These are phyloP conservation scores for Netelia fuscicornis DNA, from an alignment of 2,888 invertebrate species.

Conservation along the genomic window DNA sequence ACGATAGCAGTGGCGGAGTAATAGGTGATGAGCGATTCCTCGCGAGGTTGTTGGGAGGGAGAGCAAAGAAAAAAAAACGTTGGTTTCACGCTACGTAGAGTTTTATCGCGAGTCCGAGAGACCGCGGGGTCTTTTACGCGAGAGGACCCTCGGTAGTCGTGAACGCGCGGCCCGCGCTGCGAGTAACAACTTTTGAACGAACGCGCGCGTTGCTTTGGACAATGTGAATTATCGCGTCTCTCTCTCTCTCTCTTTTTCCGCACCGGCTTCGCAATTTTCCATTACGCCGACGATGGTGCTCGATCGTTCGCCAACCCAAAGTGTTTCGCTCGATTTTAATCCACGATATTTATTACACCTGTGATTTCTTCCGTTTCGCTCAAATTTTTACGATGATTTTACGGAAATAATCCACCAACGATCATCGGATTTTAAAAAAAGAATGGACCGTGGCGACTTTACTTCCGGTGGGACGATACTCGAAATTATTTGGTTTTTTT, in stretches of 20 bases:
- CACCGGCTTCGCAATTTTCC: neutral
- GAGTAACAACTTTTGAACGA: slow-evolving; percentile 21
- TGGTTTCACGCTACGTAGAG: slow-evolving; percentile 64
- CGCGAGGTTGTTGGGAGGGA: slow-evolving; percentile 47
- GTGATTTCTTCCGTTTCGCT: neutral
- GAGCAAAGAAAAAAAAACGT: slow-evolving; percentile 24
- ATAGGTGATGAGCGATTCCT: slow-evolving; percentile 34
- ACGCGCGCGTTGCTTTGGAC: neutral
- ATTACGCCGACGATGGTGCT: neutral
- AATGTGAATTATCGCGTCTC: neutral
- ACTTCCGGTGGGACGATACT: neutral
- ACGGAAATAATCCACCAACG: too few species aligned
- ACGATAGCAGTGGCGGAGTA: slow-evolving; percentile 33
- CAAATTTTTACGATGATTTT: slow-evolving; percentile 17
- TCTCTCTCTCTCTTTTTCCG: neutral
- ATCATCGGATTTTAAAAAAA: neutral
- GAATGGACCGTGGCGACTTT: neutral
- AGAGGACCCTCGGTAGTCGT: slow-evolving; percentile 50
- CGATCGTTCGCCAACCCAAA: too few species aligned
- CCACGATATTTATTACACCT: too few species aligned
- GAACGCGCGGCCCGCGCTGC: slow-evolving; percentile 64
- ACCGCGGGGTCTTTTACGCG: neutral
- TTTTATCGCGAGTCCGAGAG: slow-evolving; percentile 26
- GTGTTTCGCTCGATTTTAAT: too few species aligned
- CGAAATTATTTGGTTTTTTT: neutral